phyloP scores from a whole-genome alignment of 2,888 invertebrate species.

The Eumerus sabulonum region DNA sequence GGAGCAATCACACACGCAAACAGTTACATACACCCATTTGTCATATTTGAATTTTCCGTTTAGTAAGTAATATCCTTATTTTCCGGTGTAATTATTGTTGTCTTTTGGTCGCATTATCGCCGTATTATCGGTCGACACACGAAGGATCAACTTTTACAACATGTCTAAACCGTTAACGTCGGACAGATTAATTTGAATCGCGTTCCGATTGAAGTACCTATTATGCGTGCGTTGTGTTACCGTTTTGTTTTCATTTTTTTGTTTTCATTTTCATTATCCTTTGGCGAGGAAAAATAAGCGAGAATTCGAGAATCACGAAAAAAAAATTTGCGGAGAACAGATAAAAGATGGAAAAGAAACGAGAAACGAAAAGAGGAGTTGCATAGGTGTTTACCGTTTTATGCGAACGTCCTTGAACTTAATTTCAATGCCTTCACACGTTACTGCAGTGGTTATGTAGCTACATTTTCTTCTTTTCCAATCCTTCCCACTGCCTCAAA shows the following conservation, averaged over 20 bases:
- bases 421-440: constrained; percentile 55
- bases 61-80: constrained; percentile 37
- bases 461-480: constrained; percentile 1
- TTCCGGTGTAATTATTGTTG: constrained; percentile 20
- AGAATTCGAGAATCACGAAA: too few species aligned
- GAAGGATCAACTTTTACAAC: constrained; percentile 52
- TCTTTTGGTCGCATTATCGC: constrained; percentile 18
- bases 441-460: constrained; percentile 68
- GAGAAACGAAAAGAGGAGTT: background rate
- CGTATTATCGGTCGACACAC: constrained; percentile 49
- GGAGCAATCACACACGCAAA: constrained; percentile 51
- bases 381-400: constrained; percentile 59
- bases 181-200: constrained; percentile 64
- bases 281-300: too few species aligned
- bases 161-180: constrained; percentile 58
- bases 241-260: too few species aligned
- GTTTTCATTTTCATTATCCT: too few species aligned
- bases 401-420: constrained; percentile 65
- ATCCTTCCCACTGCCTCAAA: background rate
- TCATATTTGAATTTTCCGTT: constrained; percentile 60
- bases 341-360: constrained; percentile 7
- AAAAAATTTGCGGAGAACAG: too few species aligned
- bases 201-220: constrained; percentile 48
- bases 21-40: constrained; percentile 45
- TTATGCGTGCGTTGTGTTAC: constrained; percentile 42